phyloP scores from a whole-genome alignment of 2,797 vertebrate species.

The Malurus leucopterus region DNA sequence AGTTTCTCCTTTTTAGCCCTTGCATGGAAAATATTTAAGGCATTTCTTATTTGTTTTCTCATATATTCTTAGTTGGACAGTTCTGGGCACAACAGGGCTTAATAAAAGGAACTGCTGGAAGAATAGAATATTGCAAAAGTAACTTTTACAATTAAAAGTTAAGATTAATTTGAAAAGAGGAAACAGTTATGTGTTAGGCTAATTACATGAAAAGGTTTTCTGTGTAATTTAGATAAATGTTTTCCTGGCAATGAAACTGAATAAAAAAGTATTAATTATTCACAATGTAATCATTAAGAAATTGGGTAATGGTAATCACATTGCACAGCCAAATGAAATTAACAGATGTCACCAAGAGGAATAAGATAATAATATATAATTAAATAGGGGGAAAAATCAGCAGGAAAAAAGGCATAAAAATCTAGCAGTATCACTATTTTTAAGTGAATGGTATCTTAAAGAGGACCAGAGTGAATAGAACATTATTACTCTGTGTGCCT shows the following conservation, averaged over 20 bases:
- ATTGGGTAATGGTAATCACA: slow-evolving; percentile 21
- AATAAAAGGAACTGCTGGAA: neutral
- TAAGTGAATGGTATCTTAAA: neutral
- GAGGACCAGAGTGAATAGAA: neutral
- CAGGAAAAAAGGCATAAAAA: neutral
- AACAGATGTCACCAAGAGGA: neutral
- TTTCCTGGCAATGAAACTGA: slow-evolving; percentile 36
- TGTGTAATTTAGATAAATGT: slow-evolving; percentile 37
- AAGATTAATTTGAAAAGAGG: slow-evolving; percentile 9
- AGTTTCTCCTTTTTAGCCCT: neutral
- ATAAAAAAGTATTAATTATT: slow-evolving; percentile 47
- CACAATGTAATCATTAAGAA: slow-evolving; percentile 42
- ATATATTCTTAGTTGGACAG: neutral
- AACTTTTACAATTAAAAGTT: slow-evolving; percentile 1
- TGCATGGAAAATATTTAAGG: neutral
- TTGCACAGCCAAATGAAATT: slow-evolving; percentile 36
- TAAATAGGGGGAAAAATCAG: neutral
- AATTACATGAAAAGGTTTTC: slow-evolving; percentile 14
- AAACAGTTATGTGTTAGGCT: neutral
- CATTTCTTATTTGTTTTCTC: too few species aligned
- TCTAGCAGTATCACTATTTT: neutral
- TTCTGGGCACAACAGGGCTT: neutral
- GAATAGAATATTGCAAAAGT: neutral
- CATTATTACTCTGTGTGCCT: neutral
- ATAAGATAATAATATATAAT: neutral